Evolutionary conservation across 2,888 invertebrate species (phyloP).

Genomic region (Zhuqinia jingwanae): DNA sequence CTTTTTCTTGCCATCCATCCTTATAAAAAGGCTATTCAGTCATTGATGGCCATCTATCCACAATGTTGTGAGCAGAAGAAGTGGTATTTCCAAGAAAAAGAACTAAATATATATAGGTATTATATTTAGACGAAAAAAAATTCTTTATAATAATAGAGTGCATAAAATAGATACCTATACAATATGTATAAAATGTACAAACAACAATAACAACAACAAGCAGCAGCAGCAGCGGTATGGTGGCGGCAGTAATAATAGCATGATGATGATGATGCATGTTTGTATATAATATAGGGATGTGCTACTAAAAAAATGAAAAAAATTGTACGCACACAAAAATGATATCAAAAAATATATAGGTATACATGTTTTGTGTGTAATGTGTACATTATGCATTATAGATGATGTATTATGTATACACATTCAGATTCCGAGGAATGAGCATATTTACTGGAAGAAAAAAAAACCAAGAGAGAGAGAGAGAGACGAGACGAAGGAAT

Average conservation of each 20-base stretch:
- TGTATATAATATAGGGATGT: constrained; percentile 4
- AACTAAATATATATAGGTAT: neutral
- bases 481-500: constrained; percentile 18
- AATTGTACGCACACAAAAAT: too few relatives aligned
- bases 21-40: constrained; percentile 41
- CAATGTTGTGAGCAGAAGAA: constrained; percentile 17
- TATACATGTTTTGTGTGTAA: neutral
- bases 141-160: neutral
- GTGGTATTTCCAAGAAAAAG: constrained; percentile 28
- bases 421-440: constrained; percentile 12
- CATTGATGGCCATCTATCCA: constrained; percentile 63
- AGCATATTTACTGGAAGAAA: constrained; percentile 25
- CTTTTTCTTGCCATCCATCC: neutral
- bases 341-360: too few relatives aligned
- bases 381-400: constrained; percentile 65
- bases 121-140: constrained; percentile 15
- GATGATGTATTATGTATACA: constrained; percentile 63
- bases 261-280: constrained; percentile 55
- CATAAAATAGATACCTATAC: neutral
- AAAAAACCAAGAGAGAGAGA: too few relatives aligned
- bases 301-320: constrained; percentile 36
- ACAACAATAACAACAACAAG: constrained; percentile 13
- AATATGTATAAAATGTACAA: neutral
- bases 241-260: constrained; percentile 54
- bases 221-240: constrained; percentile 36